Conservation (phyloP, 2,797 vertebrate genomes). For the Mus caroli region DNA sequence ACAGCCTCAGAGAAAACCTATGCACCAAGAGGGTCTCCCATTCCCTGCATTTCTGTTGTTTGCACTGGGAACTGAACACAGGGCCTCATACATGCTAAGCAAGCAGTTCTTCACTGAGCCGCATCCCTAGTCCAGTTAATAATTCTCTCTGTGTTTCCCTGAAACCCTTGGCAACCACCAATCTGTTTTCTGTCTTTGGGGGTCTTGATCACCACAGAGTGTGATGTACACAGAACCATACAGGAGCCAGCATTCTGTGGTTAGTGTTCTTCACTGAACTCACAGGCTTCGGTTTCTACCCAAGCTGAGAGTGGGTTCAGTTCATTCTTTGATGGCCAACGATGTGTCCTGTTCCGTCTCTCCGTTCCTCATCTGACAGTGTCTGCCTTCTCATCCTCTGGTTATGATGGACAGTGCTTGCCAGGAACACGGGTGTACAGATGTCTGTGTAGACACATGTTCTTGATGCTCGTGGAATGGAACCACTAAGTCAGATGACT, state of each 20-base stretch:
- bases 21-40: too few relatives aligned
- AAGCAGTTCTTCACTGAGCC: too few relatives aligned
- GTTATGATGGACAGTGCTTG: not conserved
- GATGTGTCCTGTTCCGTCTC: too few relatives aligned
- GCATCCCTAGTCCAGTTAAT: too few relatives aligned
- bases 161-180: not conserved
- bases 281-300: not conserved
- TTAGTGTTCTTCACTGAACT: not conserved
- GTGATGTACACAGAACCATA: not conserved
- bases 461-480: not conserved
- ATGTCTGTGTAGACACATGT: not conserved
- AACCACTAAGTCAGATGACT: not conserved
- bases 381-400: not conserved
- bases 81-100: not conserved
- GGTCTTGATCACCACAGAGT: not conserved
- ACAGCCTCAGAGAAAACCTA: not conserved
- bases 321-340: not conserved
- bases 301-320: fast-evolving
- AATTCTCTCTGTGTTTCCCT: not conserved
- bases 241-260: not conserved
- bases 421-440: not conserved
- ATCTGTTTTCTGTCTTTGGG: not conserved
- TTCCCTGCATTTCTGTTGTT: not conserved
- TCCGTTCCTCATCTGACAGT: too few relatives aligned
- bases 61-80: not conserved